Percentiles rank a stretch among this genome's conserved stretches.
Evolutionary conservation across 1,140 invertebrate genomes (phyloP).

Genomic region (Episyrphus balteatus): DNA sequence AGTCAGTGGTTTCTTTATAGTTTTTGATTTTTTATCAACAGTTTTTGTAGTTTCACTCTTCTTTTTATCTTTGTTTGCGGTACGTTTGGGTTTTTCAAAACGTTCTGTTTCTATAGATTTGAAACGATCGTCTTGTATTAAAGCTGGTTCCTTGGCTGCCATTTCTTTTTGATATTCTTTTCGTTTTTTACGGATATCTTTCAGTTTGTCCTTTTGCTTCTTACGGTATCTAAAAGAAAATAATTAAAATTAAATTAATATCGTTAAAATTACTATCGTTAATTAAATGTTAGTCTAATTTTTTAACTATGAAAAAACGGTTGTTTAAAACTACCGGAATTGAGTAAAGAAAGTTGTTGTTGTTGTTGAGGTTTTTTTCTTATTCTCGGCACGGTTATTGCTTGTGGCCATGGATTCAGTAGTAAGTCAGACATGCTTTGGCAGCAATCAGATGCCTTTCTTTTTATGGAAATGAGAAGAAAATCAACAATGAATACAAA

Average conservation of each 20-base stretch:
- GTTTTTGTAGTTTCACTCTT: neutral
- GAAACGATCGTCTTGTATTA: conserved; percentile 31
- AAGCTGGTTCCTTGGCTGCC: conserved; percentile 6
- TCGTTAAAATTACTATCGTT: no score
- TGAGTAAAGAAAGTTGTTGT: no score
- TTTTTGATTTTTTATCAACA: conserved; percentile 2
- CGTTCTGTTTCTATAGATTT: conserved; percentile 18
- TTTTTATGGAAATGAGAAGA: no score
- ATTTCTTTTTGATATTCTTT: conserved; percentile 16
- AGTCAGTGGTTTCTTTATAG: neutral
- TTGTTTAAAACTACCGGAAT: no score
- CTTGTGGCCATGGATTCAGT: no score
- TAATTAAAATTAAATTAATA: neutral
- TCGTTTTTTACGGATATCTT: conserved; percentile 17
- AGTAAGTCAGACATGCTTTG: no score
- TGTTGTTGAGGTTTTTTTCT: no score
- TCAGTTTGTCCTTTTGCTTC: conserved; percentile 30
- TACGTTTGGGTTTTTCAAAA: conserved; percentile 19
- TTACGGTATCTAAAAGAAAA: conserved; percentile 20
- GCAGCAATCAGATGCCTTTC: no score
- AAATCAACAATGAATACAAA: no score
- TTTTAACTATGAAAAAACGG: no score
- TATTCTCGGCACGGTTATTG: no score
- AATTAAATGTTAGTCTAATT: no score
- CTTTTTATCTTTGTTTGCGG: conserved; percentile 4